Percentiles rank a stretch among this genome's conserved stretches.
Evolutionary conservation across 2,888 invertebrate species (phyloP).

Genomic region (Papilio protenor): DNA sequence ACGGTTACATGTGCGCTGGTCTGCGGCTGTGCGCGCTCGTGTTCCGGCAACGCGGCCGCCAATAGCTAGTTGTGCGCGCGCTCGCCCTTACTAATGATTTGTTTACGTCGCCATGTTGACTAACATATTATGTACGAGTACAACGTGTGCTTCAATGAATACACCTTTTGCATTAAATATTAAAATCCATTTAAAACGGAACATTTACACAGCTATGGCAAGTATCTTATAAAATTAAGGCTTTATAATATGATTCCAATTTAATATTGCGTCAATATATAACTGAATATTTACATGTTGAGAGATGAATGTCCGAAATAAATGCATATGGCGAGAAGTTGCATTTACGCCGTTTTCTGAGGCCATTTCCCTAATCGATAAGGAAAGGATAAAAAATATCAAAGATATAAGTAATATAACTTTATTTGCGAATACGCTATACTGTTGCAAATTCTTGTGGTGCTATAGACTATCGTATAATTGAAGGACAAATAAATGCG

Average conservation of each 20-base stretch:
- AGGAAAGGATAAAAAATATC: background rate
- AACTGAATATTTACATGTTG: background rate
- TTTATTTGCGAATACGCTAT: background rate
- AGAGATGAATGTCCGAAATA: background rate
- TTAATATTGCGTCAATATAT: too few species aligned
- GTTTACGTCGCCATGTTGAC: conserved; percentile 31
- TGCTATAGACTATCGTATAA: background rate
- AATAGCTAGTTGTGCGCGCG: conserved; percentile 44
- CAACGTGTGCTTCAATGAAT: background rate
- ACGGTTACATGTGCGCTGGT: conserved; percentile 61
- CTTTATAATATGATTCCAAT: too few species aligned
- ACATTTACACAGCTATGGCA: too few species aligned
- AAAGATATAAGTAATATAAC: background rate
- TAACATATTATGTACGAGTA: conserved; percentile 8
- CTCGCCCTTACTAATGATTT: conserved; percentile 33
- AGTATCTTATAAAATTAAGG: too few species aligned
- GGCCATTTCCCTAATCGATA: too few species aligned
- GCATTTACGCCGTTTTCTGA: too few species aligned
- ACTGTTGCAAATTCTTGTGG: background rate
- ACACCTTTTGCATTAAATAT: background rate
- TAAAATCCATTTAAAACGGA: background rate
- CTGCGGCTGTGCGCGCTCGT: conserved; percentile 54
- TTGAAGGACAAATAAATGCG: background rate
- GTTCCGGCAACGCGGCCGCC: conserved; percentile 48
- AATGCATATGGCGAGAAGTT: background rate